phyloP scores from a whole-genome alignment of 2,113 vertebrate species.

The Urocolius indicus region DNA sequence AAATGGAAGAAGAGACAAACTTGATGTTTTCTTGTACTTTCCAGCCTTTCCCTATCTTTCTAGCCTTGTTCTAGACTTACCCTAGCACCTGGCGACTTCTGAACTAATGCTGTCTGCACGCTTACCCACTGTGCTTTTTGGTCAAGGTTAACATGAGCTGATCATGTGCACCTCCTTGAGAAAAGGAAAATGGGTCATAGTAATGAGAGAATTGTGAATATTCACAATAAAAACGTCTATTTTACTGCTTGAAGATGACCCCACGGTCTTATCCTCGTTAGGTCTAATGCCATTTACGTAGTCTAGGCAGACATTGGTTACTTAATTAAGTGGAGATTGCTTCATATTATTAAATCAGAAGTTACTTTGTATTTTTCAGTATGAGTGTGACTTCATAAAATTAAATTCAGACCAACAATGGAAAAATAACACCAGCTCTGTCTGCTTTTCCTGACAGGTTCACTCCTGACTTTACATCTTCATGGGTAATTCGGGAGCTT shows the following conservation, averaged over 20 bases:
- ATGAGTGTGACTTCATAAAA: background rate
- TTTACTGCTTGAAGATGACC: background rate
- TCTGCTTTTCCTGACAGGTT: constrained; percentile 79
- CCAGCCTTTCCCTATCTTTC: background rate
- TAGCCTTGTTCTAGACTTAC: background rate
- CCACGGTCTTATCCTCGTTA: background rate
- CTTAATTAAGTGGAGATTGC: background rate
- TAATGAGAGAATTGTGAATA: background rate
- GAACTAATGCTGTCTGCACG: background rate
- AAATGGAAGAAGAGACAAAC: background rate
- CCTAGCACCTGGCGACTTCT: background rate
- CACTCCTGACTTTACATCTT: constrained; percentile 98
- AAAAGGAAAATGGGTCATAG: background rate
- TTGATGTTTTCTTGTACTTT: background rate
- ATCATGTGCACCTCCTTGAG: background rate
- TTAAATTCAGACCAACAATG: background rate
- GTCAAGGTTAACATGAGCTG: background rate
- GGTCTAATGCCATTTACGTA: background rate
- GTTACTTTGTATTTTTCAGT: background rate
- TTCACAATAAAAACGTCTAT: background rate
- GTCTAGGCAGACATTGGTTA: background rate
- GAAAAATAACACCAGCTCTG: background rate
- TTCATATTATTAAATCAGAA: background rate
- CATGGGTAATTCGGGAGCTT: constrained; percentile 96
- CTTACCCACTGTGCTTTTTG: background rate